These are phyloP conservation scores for Plodia interpunctella DNA, from an alignment of 1,140 invertebrate genomes.

Conservation along the genomic window DNA sequence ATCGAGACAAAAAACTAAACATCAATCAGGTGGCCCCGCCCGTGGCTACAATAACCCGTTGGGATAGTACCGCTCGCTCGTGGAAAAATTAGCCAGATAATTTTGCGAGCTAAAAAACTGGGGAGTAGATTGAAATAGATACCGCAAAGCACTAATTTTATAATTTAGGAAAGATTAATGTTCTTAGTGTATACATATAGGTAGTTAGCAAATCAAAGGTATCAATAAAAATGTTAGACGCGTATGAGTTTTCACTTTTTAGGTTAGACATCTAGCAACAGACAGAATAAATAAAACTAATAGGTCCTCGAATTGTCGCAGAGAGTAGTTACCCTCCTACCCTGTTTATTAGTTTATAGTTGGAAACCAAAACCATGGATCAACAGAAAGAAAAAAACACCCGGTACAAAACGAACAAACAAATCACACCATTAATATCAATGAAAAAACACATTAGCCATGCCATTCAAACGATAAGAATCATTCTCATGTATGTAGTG, in stretches of 20 bases:
- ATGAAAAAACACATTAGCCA: conserved; percentile 8
- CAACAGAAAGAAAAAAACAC: background rate
- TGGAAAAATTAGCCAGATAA: background rate
- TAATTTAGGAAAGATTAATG: conserved; percentile 20
- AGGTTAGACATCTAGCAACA: too few relatives aligned
- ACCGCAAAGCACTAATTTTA: background rate
- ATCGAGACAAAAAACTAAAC: conserved; percentile 27
- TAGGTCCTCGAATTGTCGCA: too few relatives aligned
- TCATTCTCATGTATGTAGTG: conserved; percentile 1
- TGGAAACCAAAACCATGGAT: background rate
- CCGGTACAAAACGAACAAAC: background rate
- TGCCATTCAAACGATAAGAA: conserved; percentile 11
- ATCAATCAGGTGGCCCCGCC: conserved; percentile 40
- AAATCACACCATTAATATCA: background rate
- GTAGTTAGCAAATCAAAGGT: too few relatives aligned
- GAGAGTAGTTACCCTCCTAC: too few relatives aligned
- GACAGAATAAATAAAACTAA: too few relatives aligned
- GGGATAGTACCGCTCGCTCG: conserved; percentile 29
- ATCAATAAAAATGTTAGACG: too few relatives aligned
- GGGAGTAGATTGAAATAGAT: background rate
- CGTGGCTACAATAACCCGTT: conserved; percentile 21
- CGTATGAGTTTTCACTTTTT: too few relatives aligned
- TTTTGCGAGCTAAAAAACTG: background rate
- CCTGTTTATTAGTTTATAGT: too few relatives aligned
- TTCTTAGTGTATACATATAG: conserved; percentile 7